These are phyloP conservation scores for Bombus waltoni DNA, from an alignment of 1,140 invertebrate genomes.

Conservation along the genomic window DNA sequence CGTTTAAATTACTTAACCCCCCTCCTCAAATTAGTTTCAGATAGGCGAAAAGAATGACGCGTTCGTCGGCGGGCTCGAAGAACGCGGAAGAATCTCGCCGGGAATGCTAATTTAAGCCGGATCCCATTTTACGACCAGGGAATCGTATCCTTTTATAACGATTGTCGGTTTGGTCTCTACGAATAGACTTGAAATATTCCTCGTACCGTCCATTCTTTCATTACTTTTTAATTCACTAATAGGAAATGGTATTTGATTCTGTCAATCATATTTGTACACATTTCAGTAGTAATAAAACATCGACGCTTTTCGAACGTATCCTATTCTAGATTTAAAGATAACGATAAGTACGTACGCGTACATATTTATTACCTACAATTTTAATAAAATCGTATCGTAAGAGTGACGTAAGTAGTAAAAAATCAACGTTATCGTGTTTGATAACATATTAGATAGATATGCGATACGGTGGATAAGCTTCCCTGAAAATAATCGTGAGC, in stretches of 20 bases:
- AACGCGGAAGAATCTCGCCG: constrained; percentile 71
- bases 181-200: neutral
- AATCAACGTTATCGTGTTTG: neutral
- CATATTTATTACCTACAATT: too few relatives aligned
- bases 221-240: neutral
- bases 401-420: neutral
- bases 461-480: neutral
- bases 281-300: neutral
- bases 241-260: neutral
- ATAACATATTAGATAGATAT: neutral
- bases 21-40: constrained; percentile 78
- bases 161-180: constrained; percentile 28
- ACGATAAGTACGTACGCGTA: too few relatives aligned
- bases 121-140: constrained; percentile 47
- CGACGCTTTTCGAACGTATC: neutral
- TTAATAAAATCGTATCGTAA: too few relatives aligned
- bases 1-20: constrained; percentile 80
- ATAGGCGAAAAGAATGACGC: constrained; percentile 80
- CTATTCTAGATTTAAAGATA: too few relatives aligned
- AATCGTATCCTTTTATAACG: constrained; percentile 52
- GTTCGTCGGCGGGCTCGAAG: constrained; percentile 63
- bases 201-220: neutral
- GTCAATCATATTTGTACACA: neutral
- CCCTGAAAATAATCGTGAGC: neutral
- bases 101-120: constrained; percentile 72